Percentiles rank a stretch among this genome's conserved stretches.
phyloP scores from a whole-genome alignment of 2,888 invertebrate species.

The Acheta domesticus region DNA sequence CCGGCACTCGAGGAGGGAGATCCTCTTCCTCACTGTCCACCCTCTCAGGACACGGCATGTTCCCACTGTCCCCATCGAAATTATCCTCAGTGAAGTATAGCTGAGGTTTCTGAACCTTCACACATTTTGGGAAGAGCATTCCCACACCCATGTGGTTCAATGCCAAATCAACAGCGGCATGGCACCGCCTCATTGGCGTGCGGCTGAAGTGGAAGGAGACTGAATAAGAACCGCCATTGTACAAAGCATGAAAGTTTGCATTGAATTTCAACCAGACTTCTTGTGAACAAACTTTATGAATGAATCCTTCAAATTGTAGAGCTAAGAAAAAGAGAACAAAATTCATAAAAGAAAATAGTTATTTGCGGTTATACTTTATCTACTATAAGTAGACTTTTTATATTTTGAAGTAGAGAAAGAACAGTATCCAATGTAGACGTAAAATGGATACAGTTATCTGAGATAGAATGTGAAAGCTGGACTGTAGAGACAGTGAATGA shows the following conservation, averaged over 20 bases:
- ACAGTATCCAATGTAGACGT: too few relatives aligned
- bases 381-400: too few relatives aligned
- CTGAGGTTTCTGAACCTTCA: constrained; percentile 54
- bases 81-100: constrained; percentile 40
- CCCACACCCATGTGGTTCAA: constrained; percentile 59
- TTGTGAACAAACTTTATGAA: constrained; percentile 66
- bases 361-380: too few relatives aligned
- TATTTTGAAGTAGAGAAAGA: too few relatives aligned
- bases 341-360: background rate
- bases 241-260: constrained; percentile 66
- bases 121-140: constrained; percentile 67
- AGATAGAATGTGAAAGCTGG: too few relatives aligned
- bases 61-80: constrained; percentile 27
- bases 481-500: too few relatives aligned
- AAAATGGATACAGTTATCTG: too few relatives aligned
- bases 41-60: background rate
- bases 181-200: constrained; percentile 62
- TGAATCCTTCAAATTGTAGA: constrained; percentile 64
- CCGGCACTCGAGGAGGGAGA: background rate
- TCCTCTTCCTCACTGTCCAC: background rate
- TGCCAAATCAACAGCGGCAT: constrained; percentile 67
- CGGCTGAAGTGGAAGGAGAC: constrained; percentile 69
- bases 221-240: constrained; percentile 72
- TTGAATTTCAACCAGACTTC: constrained; percentile 75
- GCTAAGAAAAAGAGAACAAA: constrained; percentile 39